phyloP scores from a whole-genome alignment of 64 coral and sea anemone species.

The Stylophora pistillata region DNA sequence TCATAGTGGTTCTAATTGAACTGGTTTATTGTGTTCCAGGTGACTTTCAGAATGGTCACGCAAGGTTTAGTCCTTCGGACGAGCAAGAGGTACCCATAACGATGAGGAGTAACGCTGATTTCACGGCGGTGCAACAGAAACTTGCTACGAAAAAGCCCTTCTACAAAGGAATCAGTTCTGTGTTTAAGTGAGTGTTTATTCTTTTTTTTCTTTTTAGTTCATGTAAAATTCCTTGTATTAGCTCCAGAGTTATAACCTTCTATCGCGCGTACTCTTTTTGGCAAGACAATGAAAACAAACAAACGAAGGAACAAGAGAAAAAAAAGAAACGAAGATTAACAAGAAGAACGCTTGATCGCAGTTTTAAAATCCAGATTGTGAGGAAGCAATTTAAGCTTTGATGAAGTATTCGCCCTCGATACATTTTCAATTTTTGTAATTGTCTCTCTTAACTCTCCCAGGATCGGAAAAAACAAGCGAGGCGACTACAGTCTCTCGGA shows the following conservation, averaged over 20 bases:
- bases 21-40: conserved; percentile 41
- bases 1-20: neutral
- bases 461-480: conserved; percentile 44
- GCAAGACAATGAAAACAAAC: too few relatives aligned
- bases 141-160: conserved; percentile 88
- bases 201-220: neutral
- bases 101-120: conserved; percentile 84
- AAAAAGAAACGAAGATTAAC: too few relatives aligned
- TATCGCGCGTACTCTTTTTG: too few relatives aligned
- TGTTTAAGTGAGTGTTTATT: conserved; percentile 76
- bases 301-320: too few relatives aligned
- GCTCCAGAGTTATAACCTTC: too few relatives aligned
- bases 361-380: too few relatives aligned
- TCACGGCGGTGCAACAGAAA: conserved; percentile 84
- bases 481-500: conserved; percentile 61
- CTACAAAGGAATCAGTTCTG: conserved; percentile 65
- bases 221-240: neutral
- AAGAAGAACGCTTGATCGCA: too few relatives aligned
- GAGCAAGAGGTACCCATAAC: conserved; percentile 85
- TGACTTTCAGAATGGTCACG: conserved; percentile 66
- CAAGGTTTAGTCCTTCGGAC: conserved; percentile 57
- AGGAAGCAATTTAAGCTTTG: too few relatives aligned
- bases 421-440: neutral
- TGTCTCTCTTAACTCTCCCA: neutral
- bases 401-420: neutral